These are phyloP conservation scores for Arion vulgaris DNA, from an alignment of 1,140 invertebrate genomes.

Conservation along the genomic window DNA sequence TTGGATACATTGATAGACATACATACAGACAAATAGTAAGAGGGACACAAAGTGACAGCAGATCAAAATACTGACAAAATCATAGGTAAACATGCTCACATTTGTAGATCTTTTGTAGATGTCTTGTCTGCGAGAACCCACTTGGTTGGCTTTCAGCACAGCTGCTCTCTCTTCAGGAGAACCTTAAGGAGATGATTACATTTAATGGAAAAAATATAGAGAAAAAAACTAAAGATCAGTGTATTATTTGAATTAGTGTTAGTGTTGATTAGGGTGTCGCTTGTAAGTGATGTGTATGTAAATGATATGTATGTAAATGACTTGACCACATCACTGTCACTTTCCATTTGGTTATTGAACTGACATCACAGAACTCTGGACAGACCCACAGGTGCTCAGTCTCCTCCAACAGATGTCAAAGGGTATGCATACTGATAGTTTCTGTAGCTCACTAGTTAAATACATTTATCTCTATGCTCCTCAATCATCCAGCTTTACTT, in stretches of 20 bases:
- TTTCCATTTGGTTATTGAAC: too few relatives aligned
- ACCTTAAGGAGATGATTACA: not conserved
- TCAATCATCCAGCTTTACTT: too few relatives aligned
- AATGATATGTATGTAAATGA: too few relatives aligned
- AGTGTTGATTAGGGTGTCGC: not conserved
- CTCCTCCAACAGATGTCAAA: too few relatives aligned
- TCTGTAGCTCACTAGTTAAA: too few relatives aligned
- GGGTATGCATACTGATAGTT: too few relatives aligned
- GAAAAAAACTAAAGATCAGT: not conserved
- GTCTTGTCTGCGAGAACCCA: constrained; percentile 10
- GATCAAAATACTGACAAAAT: not conserved
- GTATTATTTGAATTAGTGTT: not conserved
- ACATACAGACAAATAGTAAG: not conserved
- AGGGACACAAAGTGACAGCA: not conserved
- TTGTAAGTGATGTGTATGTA: not conserved
- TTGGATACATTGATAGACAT: not conserved
- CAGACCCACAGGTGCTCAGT: too few relatives aligned
- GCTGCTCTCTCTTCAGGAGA: constrained; percentile 3
- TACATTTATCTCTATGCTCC: too few relatives aligned
- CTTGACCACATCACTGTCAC: too few relatives aligned
- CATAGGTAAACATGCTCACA: not conserved
- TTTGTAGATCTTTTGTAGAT: constrained; percentile 2
- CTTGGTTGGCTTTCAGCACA: constrained; percentile 1
- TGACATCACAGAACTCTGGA: too few relatives aligned
- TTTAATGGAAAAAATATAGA: not conserved